These are phyloP conservation scores for Gymnopithys bicolor DNA, from an alignment of 2,797 vertebrate species.

Conservation along the genomic window DNA sequence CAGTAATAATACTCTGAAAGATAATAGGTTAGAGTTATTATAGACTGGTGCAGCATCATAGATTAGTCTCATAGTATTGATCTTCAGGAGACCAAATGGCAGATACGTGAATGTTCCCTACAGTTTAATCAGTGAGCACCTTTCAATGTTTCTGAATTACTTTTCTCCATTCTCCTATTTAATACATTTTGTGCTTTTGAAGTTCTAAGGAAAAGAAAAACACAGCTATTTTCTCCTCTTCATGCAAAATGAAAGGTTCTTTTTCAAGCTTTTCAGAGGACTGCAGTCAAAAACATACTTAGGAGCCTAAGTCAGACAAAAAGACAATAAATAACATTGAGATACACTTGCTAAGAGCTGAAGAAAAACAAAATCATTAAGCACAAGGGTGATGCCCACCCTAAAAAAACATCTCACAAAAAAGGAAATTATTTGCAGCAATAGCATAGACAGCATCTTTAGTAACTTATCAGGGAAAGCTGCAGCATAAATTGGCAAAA, in stretches of 20 bases:
- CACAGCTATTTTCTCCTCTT: background rate
- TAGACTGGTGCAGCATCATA: constrained; percentile 9
- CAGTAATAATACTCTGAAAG: constrained; percentile 46
- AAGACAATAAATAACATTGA: background rate
- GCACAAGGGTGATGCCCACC: background rate
- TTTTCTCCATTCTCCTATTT: background rate
- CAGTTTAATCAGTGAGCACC: constrained; percentile 31
- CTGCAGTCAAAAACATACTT: background rate
- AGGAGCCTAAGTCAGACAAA: background rate
- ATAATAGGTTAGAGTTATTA: constrained; percentile 27
- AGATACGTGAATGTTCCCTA: constrained; percentile 1
- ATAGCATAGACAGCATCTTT: background rate
- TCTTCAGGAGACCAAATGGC: constrained; percentile 11
- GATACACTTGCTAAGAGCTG: background rate
- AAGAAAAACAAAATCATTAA: background rate
- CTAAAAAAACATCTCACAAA: background rate
- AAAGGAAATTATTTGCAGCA: background rate
- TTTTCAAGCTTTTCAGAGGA: background rate
- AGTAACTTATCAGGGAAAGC: background rate
- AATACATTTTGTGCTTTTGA: background rate
- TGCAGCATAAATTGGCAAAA: background rate
- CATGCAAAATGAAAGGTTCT: background rate
- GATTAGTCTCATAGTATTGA: constrained; percentile 49
- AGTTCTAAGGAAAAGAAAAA: background rate
- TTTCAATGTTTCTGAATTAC: background rate